These are phyloP conservation scores for Gymnopithys bicolor DNA, from an alignment of 2,797 vertebrate genomes.

Conservation along the genomic window DNA sequence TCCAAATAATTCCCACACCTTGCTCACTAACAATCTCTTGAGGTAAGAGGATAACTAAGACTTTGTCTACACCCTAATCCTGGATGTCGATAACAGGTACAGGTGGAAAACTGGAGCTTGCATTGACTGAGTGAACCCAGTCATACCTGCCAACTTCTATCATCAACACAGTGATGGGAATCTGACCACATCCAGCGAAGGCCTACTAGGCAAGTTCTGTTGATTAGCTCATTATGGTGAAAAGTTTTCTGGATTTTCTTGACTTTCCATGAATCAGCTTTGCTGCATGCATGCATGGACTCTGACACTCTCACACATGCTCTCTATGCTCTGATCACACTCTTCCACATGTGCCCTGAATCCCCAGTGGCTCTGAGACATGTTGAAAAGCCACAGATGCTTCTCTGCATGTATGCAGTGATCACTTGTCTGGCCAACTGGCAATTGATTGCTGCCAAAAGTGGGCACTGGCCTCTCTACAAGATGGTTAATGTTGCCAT, in stretches of 20 bases:
- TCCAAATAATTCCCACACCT: neutral
- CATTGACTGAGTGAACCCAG: neutral
- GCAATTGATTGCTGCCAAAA: neutral
- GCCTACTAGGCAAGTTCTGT: neutral
- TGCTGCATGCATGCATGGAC: neutral
- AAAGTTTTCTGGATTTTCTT: neutral
- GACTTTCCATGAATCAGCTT: neutral
- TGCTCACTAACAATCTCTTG: neutral
- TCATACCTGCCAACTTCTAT: neutral
- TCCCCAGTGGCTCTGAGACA: neutral
- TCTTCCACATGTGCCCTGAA: neutral
- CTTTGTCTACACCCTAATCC: neutral
- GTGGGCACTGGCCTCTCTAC: neutral
- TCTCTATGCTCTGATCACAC: neutral
- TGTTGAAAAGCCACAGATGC: slow-evolving; percentile 14
- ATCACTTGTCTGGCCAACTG: neutral
- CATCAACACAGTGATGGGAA: neutral
- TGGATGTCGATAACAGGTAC: neutral
- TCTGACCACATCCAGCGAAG: neutral
- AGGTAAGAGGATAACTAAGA: neutral
- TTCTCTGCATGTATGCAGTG: slow-evolving; percentile 3
- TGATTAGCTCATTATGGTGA: neutral
- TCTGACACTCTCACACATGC: neutral
- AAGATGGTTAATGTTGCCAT: neutral
- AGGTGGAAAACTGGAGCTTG: neutral